Conservation (phyloP, 1,140 invertebrate species). For the Neodiprion fabricii region DNA sequence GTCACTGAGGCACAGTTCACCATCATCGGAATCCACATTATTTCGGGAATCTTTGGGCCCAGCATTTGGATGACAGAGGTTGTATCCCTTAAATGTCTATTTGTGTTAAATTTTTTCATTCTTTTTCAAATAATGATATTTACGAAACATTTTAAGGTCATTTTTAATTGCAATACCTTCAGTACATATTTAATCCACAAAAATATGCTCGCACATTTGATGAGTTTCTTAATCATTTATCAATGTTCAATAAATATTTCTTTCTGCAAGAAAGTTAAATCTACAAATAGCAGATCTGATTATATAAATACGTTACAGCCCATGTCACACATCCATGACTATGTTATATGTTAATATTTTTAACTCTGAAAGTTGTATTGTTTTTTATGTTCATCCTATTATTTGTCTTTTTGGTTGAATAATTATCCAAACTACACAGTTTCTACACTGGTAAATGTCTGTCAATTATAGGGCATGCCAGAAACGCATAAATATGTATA, state of each 20-base stretch:
- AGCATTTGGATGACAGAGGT: conserved; percentile 86
- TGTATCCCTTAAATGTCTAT: conserved; percentile 52
- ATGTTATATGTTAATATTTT: not conserved
- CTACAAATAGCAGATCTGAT: conserved; percentile 12
- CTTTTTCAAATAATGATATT: conserved; percentile 24
- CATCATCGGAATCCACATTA: conserved; percentile 88
- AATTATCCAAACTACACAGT: not conserved
- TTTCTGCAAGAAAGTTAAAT: not conserved
- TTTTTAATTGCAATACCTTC: conserved; percentile 10
- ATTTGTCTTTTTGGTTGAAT: not conserved
- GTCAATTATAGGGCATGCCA: not conserved
- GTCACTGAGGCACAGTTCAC: conserved; percentile 98
- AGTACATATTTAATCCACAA: conserved; percentile 19
- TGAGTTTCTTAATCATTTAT: no score
- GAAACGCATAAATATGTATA: not conserved
- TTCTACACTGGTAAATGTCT: not conserved
- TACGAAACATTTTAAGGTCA: not conserved
- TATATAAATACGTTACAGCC: conserved; percentile 43
- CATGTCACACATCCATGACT: not conserved
- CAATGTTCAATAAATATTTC: no score
- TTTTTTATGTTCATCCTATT: not conserved
- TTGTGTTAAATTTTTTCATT: conserved; percentile 45
- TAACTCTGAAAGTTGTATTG: not conserved
- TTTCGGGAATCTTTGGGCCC: conserved; percentile 87
- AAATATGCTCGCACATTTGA: not conserved